phyloP scores from a whole-genome alignment of 1,140 invertebrate genomes.

The Magallana angulata region DNA sequence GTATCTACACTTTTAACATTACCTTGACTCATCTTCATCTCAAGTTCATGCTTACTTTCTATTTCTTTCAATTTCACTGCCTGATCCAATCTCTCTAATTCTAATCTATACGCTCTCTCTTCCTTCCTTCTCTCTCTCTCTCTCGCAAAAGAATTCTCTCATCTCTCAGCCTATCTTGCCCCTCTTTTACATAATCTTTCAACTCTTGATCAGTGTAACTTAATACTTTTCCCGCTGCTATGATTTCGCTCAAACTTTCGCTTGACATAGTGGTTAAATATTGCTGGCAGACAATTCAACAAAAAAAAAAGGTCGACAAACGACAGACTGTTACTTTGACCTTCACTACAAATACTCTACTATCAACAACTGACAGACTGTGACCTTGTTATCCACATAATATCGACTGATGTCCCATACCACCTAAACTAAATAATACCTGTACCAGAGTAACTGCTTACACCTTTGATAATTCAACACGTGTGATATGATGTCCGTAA shows the following conservation, averaged over 20 bases:
- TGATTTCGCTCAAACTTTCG: conserved; percentile 2
- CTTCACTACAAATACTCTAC: no score
- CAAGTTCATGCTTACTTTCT: conserved; percentile 14
- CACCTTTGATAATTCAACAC: no score
- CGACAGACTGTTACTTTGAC: no score
- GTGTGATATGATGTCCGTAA: no score
- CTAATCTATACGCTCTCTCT: not conserved
- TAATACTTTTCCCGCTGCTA: conserved; percentile 20
- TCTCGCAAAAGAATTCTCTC: conserved; percentile 4
- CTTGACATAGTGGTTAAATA: not conserved
- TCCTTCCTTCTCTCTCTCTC: not conserved
- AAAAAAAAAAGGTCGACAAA: no score
- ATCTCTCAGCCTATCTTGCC: conserved; percentile 17
- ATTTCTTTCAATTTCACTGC: not conserved
- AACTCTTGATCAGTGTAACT: not conserved
- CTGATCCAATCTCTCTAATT: conserved; percentile 6
- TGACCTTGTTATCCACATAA: no score
- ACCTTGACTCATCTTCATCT: not conserved
- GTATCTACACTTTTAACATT: not conserved
- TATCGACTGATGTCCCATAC: no score
- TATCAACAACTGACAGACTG: no score
- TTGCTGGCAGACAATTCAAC: not conserved
- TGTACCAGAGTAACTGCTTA: no score
- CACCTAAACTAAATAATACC: no score
- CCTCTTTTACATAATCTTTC: conserved; percentile 5